Evolutionary conservation across 2,888 invertebrate species (phyloP), one percentile per base, ranked within the genome.

Genomic region (Achlya flavicornis): DNA sequence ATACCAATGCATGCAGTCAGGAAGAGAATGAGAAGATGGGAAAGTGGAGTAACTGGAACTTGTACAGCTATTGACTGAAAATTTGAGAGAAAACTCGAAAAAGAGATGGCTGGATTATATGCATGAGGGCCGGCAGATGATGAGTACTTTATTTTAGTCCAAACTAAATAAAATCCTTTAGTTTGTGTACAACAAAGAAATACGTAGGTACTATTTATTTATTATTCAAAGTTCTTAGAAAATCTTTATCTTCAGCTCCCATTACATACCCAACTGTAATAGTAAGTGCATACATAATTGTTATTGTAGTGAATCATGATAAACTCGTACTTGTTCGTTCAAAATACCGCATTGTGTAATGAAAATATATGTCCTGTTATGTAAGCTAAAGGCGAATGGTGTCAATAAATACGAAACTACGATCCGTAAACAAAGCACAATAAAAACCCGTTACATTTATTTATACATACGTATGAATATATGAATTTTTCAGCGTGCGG

Each of bases 381-480:
- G 19, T 53, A 53, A 53, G 5, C 16, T 16, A 53, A 53, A 48
- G 14, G 43, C 10, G 2, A 43, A 46, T 46, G n/a, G n/a, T 46
- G 46, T 46, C 46, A 46, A 43, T 43, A 48, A 48, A 48, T 48
- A 16, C 7, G 19, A 53, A 53, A 53, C 2, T 19, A 19, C 19
- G 19, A 53, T 53, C 58, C 33, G 35, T 58, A 58, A 53, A 19
- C 19, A 53, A 19, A 53, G 19, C 19, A 8, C 19, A 60, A 41
- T 26, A 60, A 60, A 16, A 60, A 61, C 48, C 48, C 61, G 61
- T 61, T 61, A 61, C 61, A 48, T 48, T 61, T 53, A 83, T 81
- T 75, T 79, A 84, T 80, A 76, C 72, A 78, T 81, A 53, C 75
- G 74, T 74, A 76, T 76, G 79, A 81, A 84, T 81, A 79, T 73